These are phyloP conservation scores for Iphiclides podalirius DNA, from an alignment of 2,888 invertebrate species.

Conservation along the genomic window DNA sequence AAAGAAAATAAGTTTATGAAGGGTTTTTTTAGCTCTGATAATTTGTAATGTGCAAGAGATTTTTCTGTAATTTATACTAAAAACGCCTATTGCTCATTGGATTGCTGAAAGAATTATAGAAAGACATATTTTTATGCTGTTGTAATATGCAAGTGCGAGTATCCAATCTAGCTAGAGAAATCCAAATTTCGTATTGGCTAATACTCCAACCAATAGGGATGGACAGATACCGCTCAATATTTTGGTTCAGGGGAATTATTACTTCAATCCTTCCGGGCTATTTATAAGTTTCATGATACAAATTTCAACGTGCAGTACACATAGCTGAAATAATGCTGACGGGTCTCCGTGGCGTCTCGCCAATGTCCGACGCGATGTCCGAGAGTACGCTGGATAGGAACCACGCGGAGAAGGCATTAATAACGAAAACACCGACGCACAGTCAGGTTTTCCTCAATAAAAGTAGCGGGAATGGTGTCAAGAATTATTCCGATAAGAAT, in stretches of 20 bases:
- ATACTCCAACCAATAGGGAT: conserved; percentile 42
- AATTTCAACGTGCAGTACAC: conserved; percentile 33
- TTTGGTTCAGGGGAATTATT: conserved; percentile 49
- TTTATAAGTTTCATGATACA: conserved; percentile 49
- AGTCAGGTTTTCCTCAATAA: conserved; percentile 51
- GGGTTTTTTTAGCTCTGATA: too few species aligned
- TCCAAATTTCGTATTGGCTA: too few species aligned
- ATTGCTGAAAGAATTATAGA: neutral
- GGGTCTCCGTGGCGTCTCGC: conserved; percentile 60
- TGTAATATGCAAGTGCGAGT: neutral
- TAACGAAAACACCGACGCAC: conserved; percentile 60
- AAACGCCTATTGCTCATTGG: too few species aligned
- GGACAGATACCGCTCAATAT: conserved; percentile 58
- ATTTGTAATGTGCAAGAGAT: neutral
- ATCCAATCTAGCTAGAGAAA: too few species aligned
- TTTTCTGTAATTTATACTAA: too few species aligned
- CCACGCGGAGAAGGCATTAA: conserved; percentile 63
- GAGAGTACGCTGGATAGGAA: conserved; percentile 62
- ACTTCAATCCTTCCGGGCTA: conserved; percentile 40
- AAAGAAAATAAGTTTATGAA: neutral
- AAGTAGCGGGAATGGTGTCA: conserved; percentile 38
- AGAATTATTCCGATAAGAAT: conserved; percentile 70
- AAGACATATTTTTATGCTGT: neutral
- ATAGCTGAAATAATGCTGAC: conserved; percentile 43
- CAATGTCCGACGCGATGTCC: conserved; percentile 66